These are phyloP conservation scores for Acleris literana DNA, from an alignment of 2,888 invertebrate species.

Conservation along the genomic window DNA sequence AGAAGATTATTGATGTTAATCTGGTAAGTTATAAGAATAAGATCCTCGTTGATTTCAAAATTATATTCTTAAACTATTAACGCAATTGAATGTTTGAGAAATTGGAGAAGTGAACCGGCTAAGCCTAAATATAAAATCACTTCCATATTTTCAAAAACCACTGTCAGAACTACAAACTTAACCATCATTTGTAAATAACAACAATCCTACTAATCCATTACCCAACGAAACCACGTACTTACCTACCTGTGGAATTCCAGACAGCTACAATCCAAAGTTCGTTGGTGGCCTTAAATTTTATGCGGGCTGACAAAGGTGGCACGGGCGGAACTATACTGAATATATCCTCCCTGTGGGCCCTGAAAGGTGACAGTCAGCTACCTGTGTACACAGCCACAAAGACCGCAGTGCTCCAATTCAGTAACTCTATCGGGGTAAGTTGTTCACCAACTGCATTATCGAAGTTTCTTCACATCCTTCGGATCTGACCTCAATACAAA, in stretches of 20 bases:
- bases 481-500: slow-evolving; percentile 19
- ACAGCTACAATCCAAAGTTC: slow-evolving; percentile 69
- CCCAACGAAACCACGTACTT: no score
- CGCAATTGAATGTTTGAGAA: no score
- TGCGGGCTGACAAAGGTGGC: slow-evolving; percentile 64
- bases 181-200: no score
- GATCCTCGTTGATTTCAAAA: background rate
- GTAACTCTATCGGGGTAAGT: slow-evolving; percentile 68
- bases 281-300: slow-evolving; percentile 62
- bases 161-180: no score
- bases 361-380: slow-evolving; percentile 55
- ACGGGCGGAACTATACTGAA: slow-evolving; percentile 67
- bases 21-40: slow-evolving; percentile 58
- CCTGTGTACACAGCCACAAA: slow-evolving; percentile 74
- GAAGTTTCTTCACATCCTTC: slow-evolving; percentile 20
- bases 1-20: slow-evolving; percentile 68
- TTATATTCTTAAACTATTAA: background rate
- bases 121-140: no score
- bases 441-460: slow-evolving; percentile 38
- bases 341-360: slow-evolving; percentile 67
- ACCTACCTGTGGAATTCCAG: slow-evolving; percentile 50
- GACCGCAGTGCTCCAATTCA: slow-evolving; percentile 71
- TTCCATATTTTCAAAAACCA: no score
- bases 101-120: no score
- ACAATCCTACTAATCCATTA: no score